Evolutionary conservation across 2,888 invertebrate genomes (phyloP).

Genomic region (Stenurella melanura): DNA sequence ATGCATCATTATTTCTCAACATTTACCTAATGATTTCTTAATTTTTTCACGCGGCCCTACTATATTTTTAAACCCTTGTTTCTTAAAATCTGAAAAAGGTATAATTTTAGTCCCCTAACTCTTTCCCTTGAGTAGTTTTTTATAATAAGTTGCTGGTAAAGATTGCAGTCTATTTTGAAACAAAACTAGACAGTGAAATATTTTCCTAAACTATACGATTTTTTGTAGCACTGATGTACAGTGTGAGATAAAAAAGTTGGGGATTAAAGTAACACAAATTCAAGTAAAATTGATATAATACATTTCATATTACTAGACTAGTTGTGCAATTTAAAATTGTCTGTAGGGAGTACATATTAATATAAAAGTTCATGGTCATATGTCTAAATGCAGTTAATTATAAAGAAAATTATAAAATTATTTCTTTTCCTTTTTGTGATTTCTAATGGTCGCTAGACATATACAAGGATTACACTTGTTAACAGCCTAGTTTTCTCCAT

Average conservation of each 20-base stretch:
- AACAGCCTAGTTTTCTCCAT: no score
- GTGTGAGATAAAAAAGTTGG: neutral
- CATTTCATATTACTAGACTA: no score
- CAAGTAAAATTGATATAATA: no score
- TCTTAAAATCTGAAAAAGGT: conserved; percentile 1
- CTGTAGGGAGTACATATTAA: no score
- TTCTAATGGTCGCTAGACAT: no score
- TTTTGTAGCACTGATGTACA: neutral
- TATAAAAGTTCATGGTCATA: no score
- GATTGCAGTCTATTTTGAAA: neutral
- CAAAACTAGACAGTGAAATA: neutral
- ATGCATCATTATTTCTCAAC: neutral
- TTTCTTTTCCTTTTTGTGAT: no score
- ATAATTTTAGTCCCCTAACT: conserved; percentile 13
- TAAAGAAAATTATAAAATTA: no score
- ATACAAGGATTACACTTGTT: no score
- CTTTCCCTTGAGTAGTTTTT: conserved; percentile 9
- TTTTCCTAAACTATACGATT: neutral
- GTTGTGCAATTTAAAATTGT: no score
- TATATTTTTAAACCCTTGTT: conserved; percentile 14
- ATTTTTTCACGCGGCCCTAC: conserved; percentile 13
- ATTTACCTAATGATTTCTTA: conserved; percentile 9
- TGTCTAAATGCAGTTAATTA: no score
- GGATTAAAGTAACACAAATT: neutral
- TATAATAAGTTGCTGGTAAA: neutral